Percentiles rank a stretch among this genome's conserved stretches.
These are phyloP conservation scores for Batillaria attramentaria DNA, from an alignment of 1,140 invertebrate genomes.

Conservation along the genomic window DNA sequence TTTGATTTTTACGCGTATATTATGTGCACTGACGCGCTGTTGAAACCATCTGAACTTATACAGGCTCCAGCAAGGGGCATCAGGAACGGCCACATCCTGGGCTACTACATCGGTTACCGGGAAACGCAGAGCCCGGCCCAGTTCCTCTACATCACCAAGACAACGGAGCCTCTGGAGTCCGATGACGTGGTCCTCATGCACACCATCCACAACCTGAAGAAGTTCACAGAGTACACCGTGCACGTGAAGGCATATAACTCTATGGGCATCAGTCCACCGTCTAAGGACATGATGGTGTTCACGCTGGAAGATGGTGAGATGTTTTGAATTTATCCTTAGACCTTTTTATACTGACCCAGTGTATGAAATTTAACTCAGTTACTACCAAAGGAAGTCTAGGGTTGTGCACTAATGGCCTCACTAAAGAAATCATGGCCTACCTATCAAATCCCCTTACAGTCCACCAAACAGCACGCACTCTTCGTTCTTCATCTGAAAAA, in stretches of 20 bases:
- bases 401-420: too few relatives aligned
- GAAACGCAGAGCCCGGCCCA: conserved; percentile 66
- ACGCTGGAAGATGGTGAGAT: conserved; percentile 92
- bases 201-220: conserved; percentile 76
- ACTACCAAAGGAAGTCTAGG: too few relatives aligned
- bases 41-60: too few relatives aligned
- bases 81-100: conserved; percentile 91
- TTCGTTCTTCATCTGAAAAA: too few relatives aligned
- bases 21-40: too few relatives aligned
- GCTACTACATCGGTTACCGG: conserved; percentile 93
- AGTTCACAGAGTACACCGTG: conserved; percentile 90
- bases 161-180: conserved; percentile 33
- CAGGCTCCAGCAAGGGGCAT: conserved; percentile 85
- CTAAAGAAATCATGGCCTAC: too few relatives aligned
- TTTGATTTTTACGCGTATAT: too few relatives aligned
- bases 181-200: conserved; percentile 37
- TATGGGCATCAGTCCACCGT: conserved; percentile 86
- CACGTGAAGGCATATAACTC: conserved; percentile 95
- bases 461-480: too few relatives aligned
- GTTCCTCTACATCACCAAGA: conserved; percentile 65
- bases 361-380: too few relatives aligned
- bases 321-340: too few relatives aligned
- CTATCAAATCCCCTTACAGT: too few relatives aligned
- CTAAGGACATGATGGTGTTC: conserved; percentile 81
- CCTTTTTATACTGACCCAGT: too few relatives aligned